These are phyloP conservation scores for Elmis aenea DNA, from an alignment of 2,888 invertebrate genomes.

Conservation along the genomic window DNA sequence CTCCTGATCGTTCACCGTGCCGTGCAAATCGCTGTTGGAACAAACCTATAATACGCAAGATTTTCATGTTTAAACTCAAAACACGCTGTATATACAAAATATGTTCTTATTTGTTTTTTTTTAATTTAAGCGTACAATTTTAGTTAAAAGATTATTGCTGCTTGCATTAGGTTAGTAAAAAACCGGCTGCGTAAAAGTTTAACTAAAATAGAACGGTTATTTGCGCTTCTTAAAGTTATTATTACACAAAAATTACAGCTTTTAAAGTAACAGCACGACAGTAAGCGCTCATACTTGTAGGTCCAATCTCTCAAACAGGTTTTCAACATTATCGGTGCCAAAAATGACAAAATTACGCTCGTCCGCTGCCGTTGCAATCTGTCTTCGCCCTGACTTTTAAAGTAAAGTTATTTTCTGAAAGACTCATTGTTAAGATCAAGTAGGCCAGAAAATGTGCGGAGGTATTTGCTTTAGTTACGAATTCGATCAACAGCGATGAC, in stretches of 20 bases:
- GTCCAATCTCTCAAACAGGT: conserved; percentile 29
- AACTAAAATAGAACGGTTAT: too few relatives aligned
- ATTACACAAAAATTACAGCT: conserved; percentile 32
- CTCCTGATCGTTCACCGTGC: too few relatives aligned
- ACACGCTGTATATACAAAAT: too few relatives aligned
- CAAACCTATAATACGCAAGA: too few relatives aligned
- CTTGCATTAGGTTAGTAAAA: too few relatives aligned
- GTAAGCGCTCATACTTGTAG: conserved; percentile 22
- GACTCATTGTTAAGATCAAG: conserved; percentile 31
- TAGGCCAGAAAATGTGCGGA: conserved; percentile 32
- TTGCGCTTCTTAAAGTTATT: conserved; percentile 21
- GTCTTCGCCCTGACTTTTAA: conserved; percentile 32
- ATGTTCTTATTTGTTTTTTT: too few relatives aligned
- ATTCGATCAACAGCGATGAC: conserved; percentile 12
- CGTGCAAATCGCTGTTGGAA: too few relatives aligned
- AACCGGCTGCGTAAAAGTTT: too few relatives aligned
- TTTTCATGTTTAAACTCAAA: too few relatives aligned
- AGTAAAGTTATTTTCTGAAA: conserved; percentile 27
- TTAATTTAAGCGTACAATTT: too few relatives aligned
- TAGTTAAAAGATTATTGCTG: too few relatives aligned
- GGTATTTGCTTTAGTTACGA: conserved; percentile 16
- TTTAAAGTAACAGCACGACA: conserved; percentile 30
- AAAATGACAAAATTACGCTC: conserved; percentile 31
- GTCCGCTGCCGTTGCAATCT: conserved; percentile 29
- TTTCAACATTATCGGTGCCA: conserved; percentile 25